Conservation (phyloP, 2,797 vertebrate genomes). For the Rallus crepitans region DNA sequence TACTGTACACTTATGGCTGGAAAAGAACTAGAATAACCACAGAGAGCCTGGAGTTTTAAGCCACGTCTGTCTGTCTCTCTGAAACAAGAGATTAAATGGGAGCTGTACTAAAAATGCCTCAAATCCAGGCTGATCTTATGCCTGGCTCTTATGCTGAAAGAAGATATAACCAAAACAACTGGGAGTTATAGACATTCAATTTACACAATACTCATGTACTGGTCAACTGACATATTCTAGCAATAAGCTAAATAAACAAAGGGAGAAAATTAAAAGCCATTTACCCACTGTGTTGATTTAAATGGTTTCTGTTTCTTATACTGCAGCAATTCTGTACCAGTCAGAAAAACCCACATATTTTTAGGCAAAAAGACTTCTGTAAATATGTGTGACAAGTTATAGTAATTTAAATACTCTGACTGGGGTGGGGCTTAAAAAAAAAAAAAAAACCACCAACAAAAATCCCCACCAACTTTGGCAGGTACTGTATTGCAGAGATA, state of each 20-base stretch:
- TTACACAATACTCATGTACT: background rate
- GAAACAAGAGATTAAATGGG: slow-evolving; percentile 28
- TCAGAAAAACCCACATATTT: background rate
- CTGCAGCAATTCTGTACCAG: background rate
- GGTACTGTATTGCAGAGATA: background rate
- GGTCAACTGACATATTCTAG: background rate
- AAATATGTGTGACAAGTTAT: background rate
- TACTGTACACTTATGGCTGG: background rate
- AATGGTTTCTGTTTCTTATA: background rate
- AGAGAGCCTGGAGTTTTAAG: slow-evolving; percentile 12
- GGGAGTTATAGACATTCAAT: background rate
- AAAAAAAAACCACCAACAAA: background rate
- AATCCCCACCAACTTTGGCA: background rate
- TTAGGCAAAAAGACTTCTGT: background rate
- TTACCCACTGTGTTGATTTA: background rate
- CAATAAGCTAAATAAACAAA: background rate
- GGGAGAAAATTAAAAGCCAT: background rate
- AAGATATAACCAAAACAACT: background rate
- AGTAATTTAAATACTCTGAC: background rate
- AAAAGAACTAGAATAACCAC: background rate
- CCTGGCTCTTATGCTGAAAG: background rate
- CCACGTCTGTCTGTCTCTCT: background rate
- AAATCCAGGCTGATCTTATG: slow-evolving; percentile 24
- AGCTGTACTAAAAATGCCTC: slow-evolving; percentile 19
- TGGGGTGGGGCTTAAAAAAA: background rate